Percentiles rank a stretch among this genome's conserved stretches.
These are phyloP conservation scores for Struthidea cinerea DNA, from an alignment of 2,113 vertebrate genomes.

Conservation along the genomic window DNA sequence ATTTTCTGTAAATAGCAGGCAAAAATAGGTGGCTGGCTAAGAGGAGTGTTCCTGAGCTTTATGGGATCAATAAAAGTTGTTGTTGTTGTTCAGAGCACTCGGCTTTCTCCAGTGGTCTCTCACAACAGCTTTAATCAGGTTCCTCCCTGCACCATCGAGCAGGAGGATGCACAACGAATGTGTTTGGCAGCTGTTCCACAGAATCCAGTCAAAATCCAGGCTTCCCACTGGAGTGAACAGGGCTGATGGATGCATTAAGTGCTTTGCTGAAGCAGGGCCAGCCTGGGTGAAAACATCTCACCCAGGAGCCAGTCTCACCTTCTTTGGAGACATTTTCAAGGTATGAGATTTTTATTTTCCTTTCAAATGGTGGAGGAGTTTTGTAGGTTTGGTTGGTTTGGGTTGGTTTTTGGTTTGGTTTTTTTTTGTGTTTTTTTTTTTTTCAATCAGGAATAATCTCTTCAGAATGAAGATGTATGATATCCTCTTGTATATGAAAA, in stretches of 20 bases:
- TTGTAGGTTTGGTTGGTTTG: neutral
- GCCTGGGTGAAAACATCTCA: neutral
- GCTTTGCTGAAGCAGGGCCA: neutral
- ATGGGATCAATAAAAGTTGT: conserved; percentile 42
- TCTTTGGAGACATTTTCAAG: neutral
- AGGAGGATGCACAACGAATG: neutral
- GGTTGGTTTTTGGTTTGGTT: neutral
- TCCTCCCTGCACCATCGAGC: neutral
- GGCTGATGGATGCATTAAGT: neutral
- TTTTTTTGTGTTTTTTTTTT: rapidly evolving
- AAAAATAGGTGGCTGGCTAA: conserved; percentile 15
- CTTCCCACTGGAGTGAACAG: neutral
- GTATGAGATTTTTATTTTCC: neutral
- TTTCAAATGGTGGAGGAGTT: neutral
- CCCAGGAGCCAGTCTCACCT: neutral
- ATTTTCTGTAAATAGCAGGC: neutral
- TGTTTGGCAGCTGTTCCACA: neutral
- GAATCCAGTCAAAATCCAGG: neutral
- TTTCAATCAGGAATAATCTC: neutral
- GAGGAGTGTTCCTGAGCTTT: conserved; percentile 25
- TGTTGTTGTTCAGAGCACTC: conserved; percentile 21
- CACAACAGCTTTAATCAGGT: neutral
- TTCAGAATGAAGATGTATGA: neutral
- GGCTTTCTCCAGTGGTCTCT: neutral
- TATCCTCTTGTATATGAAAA: neutral